Base-by-base conservation (phyloP, 2,888 invertebrate species). In the Alentia gelatinosa region DNA sequence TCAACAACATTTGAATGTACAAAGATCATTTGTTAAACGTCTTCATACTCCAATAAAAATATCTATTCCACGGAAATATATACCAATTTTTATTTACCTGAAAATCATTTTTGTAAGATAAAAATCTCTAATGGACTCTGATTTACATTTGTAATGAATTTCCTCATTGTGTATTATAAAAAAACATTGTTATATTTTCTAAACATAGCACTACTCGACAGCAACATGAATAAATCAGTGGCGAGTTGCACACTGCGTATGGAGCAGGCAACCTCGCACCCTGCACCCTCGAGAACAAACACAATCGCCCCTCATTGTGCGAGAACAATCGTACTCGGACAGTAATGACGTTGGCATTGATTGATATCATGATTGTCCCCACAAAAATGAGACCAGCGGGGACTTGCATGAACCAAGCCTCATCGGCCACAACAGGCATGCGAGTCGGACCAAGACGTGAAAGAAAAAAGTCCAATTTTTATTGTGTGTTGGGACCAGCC, bases 231-330 rank as follows among this genome's bases (percentile, higher is more conserved):
- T 19, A 47, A 47, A 47, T n/a, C n/a, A n/a, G n/a, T n/a, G n/a
- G n/a, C n/a, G n/a, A n/a, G n/a, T n/a, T n/a, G n/a, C n/a, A n/a
- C n/a, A n/a, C n/a, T n/a, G n/a, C n/a, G 1, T 56, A n/a, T 56
- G 56, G 56, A n/a, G 3, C 56, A 5, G 56, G 23, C 19, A n/a
- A 56, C 56, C 19, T 56, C 56, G 19, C 68, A 63, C 68, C 68
- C 68, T 30, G 26, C 68, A 30, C 68, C 68, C 33, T 30, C 30
- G 47, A n/a, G 68, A 56, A 68, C 68, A 68, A 68, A 68, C 68
- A 68, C 68, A 68, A 26, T 26, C 68, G 68, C 68, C 68, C 68
- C 30, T 68, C 68, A 68, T 68, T 68, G 68, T 68, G 30, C 68
- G n/a, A 26, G 68, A 30, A 68, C 68, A 68, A 68, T 68, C 68